A percentile compares a stretch with the other conserved stretches of the same genome.
Evolutionary conservation across 2,888 invertebrate genomes (phyloP).

Genomic region (Callinectes sapidus): DNA sequence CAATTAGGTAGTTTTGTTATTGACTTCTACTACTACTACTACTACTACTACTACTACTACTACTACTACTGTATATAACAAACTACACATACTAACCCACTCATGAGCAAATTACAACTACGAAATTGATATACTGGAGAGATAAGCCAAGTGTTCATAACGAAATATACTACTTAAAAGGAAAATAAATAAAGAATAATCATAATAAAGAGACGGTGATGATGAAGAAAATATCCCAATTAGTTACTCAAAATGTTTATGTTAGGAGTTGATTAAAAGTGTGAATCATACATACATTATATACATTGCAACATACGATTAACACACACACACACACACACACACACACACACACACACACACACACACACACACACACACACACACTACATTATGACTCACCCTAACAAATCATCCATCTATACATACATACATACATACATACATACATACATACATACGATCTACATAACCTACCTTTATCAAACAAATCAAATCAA

Average conservation of each 20-base stretch:
- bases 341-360: conserved; percentile 9
- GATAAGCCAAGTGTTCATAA: not conserved
- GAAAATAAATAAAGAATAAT: not conserved
- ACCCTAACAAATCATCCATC: not conserved
- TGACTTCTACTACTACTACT: too few species aligned
- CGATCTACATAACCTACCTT: not conserved
- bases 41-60: not conserved
- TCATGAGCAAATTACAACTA: not conserved
- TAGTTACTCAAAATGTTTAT: conserved; percentile 13
- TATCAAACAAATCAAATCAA: not conserved
- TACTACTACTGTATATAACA: not conserved
- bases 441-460: not conserved
- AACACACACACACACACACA: conserved; percentile 20
- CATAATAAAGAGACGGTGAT: not conserved
- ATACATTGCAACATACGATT: not conserved
- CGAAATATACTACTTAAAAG: not conserved
- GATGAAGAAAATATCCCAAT: not conserved
- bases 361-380: not conserved
- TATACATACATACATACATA: not conserved
- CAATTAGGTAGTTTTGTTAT: not conserved
- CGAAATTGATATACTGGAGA: not conserved
- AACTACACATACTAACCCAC: not conserved
- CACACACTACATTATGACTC: not conserved
- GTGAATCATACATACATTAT: not conserved
- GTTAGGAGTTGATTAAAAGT: not conserved